Evolutionary conservation across 1,140 invertebrate species (phyloP).

Genomic region (Drosophila hydei): DNA sequence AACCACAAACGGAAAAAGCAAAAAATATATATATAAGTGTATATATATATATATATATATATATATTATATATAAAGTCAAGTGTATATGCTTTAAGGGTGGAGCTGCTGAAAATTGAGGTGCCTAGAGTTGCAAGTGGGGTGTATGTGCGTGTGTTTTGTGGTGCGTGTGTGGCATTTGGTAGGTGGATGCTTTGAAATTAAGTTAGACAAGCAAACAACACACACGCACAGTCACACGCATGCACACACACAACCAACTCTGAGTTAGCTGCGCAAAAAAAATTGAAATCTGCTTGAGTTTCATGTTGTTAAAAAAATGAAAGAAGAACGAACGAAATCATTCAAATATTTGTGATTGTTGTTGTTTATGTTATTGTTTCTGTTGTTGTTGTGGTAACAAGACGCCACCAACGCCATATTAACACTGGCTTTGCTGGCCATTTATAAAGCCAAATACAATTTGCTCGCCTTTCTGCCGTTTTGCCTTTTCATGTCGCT

Average conservation of each 20-base stretch:
- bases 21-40: conserved; percentile 8
- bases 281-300: conserved; percentile 37
- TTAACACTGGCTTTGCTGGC: conserved; percentile 67
- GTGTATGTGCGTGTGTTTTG: neutral
- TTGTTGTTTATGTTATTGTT: conserved; percentile 39
- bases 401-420: conserved; percentile 73
- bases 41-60: neutral
- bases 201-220: conserved; percentile 25
- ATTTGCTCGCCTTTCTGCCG: conserved; percentile 63
- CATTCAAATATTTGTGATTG: conserved; percentile 64
- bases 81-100: conserved; percentile 29
- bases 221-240: conserved; percentile 1
- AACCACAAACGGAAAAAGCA: conserved; percentile 38
- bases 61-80: conserved; percentile 14
- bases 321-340: conserved; percentile 43
- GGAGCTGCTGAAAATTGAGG: conserved; percentile 12
- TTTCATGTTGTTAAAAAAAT: conserved; percentile 17
- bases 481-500: conserved; percentile 34
- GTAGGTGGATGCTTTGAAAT: conserved; percentile 23
- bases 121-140: neutral
- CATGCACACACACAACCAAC: neutral
- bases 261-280: conserved; percentile 20
- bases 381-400: conserved; percentile 49
- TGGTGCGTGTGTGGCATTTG: conserved; percentile 2
- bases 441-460: conserved; percentile 57